Percentiles rank a stretch among this genome's conserved stretches.
phyloP scores from a whole-genome alignment of 2,797 vertebrate species.

The Liasis olivaceus region DNA sequence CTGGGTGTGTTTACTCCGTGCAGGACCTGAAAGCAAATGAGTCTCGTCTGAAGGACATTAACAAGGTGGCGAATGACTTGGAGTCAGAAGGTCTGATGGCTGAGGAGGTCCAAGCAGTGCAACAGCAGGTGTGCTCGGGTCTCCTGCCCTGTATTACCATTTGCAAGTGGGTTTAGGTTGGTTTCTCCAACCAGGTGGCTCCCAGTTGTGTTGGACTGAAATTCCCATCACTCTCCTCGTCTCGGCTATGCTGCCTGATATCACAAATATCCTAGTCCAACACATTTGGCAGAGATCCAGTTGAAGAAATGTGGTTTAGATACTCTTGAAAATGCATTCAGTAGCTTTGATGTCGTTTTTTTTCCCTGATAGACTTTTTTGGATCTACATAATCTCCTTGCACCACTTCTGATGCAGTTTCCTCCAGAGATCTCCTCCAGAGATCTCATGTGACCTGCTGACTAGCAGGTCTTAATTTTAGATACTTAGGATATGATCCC shows the following conservation, averaged over 20 bases:
- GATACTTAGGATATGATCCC: no score
- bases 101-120: constrained; percentile 88
- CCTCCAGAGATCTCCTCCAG: no score
- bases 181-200: background rate
- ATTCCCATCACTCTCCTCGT: rapidly evolving
- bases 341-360: background rate
- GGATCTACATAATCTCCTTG: background rate
- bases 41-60: constrained; percentile 96
- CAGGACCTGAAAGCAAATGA: constrained; percentile 98
- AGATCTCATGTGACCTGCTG: no score
- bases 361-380: background rate
- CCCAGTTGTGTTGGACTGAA: background rate
- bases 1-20: background rate
- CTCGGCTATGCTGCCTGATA: background rate
- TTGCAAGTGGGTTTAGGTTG: background rate
- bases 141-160: background rate
- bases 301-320: no score
- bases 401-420: no score
- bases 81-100: constrained; percentile 98
- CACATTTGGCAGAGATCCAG: no score
- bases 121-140: constrained; percentile 72
- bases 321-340: no score
- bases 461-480: no score
- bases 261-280: no score
- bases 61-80: constrained; percentile 95